Base-by-base conservation (phyloP, 1,140 invertebrate genomes). In the Conus betulinus region DNA sequence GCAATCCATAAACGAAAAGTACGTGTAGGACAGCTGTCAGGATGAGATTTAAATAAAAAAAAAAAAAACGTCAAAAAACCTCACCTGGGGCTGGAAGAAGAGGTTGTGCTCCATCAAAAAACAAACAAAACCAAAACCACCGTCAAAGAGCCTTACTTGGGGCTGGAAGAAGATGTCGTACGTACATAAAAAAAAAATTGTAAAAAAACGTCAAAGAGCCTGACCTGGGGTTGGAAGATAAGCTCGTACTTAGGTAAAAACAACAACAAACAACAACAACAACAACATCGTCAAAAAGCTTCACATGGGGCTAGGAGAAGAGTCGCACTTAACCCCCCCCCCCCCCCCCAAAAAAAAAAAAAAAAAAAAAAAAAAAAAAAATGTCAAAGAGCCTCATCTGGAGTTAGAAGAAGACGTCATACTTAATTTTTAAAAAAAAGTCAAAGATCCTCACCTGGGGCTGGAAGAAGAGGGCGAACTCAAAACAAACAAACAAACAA, bases 151-250 rank as follows among this genome's bases (percentile, higher is more conserved):
- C 8, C 79, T 23, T 89, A 96, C 95, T 95, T 99, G 98, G 0
- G 99, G 99, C 78, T 97, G 97, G 83, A 97, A 96, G 93, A 99
- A 99, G 1, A 99, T 95, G 71, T 98, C 97, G 93, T 97, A 97
- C 95, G 3, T 39, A 39, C n/a, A 78, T 11, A 20, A 8, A 78
- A 11, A 78, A 11, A n/a, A n/a, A n/a, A n/a, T n/a, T n/a, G n/a
- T n/a, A n/a, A n/a, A n/a, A n/a, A n/a, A n/a, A n/a, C n/a, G n/a
- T n/a, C n/a, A n/a, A n/a, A n/a, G n/a, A n/a, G n/a, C n/a, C n/a
- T n/a, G n/a, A n/a, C n/a, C n/a, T n/a, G n/a, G n/a, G n/a, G n/a
- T n/a, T n/a, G n/a, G n/a, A n/a, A n/a, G n/a, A n/a, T n/a, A n/a
- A n/a, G n/a, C n/a, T n/a, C n/a, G n/a, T n/a, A n/a, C n/a, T n/a